Base-by-base conservation (phyloP, 2,888 invertebrate genomes). In the Hypolimnas misippus region DNA sequence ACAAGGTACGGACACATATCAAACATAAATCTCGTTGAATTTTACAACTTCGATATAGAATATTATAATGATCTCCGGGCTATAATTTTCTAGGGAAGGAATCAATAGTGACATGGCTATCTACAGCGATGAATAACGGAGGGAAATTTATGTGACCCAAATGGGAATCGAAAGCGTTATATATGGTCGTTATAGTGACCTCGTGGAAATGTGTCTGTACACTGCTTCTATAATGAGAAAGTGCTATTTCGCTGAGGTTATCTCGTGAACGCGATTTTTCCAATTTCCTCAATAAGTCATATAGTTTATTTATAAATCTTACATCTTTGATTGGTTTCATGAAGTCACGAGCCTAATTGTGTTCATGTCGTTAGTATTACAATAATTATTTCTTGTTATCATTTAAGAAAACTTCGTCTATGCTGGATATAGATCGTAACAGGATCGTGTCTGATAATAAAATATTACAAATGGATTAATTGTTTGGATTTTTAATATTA, bases 61-160 rank as follows among this genome's bases (percentile, higher is more conserved):
- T 49, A 46, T 62, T 31, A 52, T 62, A 62, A 62, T 62, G 46
- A 57, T 40, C 53, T 60, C 33, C 21, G 16, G 16, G 44, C 42
- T 59, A 65, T 66, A 66, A 63, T 49, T 66, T 59, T 51, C 51
- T 59, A 49, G 55, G 40, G 60, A 35, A 53, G 56, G 35, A 44
- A 58, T 49, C 53, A 57, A 50, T 57, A 51, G 44, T 49, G 62
- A 59, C 65, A 59, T 55, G 49, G 42, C 53, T 63, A 66, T 66
- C 63, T 63, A 46, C 46, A 31, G 44, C 62, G 51, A 52, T 63
- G 63, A 57, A 59, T 59, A 59, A 59, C 56, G 42, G 56, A 53
- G 42, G 63, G 56, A 65, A 59, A 66, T 62, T 63, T 62, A 60
- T 60, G 58, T 66, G 65, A 66, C 65, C 65, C 63, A 56, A 57